Percentiles rank a stretch among this genome's conserved stretches.
Evolutionary conservation across 2,797 vertebrate genomes (phyloP).

Genomic region (Eurystomus glaucurus): DNA sequence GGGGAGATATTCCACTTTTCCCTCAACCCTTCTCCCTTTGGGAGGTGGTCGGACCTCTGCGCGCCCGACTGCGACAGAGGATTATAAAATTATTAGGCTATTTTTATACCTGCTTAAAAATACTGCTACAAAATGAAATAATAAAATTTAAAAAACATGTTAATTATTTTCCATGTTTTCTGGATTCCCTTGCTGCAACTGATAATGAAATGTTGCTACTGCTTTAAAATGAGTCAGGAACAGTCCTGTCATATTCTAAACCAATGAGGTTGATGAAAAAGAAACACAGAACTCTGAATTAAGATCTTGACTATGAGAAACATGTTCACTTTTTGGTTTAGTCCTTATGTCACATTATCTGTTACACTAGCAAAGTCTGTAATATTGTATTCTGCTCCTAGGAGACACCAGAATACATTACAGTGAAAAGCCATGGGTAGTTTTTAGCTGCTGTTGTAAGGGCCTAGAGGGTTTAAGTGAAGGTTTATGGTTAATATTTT

Average conservation of each 20-base stretch:
- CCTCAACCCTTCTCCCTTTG: too few relatives aligned
- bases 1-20: too few relatives aligned
- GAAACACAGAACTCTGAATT: neutral
- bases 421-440: neutral
- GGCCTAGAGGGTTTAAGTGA: neutral
- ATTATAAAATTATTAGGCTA: neutral
- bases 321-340: neutral
- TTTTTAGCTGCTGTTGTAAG: neutral
- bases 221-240: neutral
- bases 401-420: neutral
- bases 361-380: neutral
- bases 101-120: neutral
- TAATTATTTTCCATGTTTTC: neutral
- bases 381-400: neutral
- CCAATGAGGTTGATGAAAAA: neutral
- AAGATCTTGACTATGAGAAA: neutral
- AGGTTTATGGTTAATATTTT: neutral
- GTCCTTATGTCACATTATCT: neutral
- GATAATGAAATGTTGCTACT: neutral
- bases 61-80: neutral
- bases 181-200: neutral
- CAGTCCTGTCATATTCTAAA: neutral
- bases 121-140: neutral
- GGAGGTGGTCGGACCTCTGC: too few relatives aligned
- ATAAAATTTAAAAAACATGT: neutral